phyloP scores from a whole-genome alignment of 53 echinoderm and acorn worm species.

The Holothuria leucospilota region DNA sequence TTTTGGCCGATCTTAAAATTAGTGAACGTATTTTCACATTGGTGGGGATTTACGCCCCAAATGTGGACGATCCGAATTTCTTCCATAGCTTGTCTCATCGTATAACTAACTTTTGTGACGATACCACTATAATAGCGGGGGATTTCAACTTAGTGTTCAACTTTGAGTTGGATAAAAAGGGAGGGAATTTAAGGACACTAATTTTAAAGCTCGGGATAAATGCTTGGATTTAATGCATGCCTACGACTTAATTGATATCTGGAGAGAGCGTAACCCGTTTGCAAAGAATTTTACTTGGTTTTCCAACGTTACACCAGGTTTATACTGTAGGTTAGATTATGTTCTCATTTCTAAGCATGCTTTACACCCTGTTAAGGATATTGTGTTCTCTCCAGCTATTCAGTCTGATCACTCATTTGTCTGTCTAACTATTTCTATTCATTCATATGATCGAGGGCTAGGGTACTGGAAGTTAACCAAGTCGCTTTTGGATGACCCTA shows the following conservation, averaged over 20 bases:
- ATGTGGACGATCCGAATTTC: no score
- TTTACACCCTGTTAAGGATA: background rate
- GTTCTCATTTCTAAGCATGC: background rate
- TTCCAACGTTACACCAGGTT: background rate
- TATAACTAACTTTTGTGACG: background rate
- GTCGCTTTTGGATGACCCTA: no score
- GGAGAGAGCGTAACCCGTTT: background rate
- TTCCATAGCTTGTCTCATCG: no score
- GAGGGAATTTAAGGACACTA: constrained; percentile 9
- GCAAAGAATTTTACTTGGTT: constrained; percentile 7
- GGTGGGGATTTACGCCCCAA: no score
- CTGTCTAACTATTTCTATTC: background rate
- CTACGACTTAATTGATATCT: background rate
- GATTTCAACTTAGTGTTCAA: constrained; percentile 18
- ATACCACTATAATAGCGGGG: no score
- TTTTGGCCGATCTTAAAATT: no score
- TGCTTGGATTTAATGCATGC: background rate
- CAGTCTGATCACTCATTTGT: constrained; percentile 8
- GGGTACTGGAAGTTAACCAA: no score
- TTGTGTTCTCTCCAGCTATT: constrained; percentile 13
- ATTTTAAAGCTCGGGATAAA: constrained; percentile 4
- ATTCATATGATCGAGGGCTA: background rate
- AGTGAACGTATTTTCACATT: no score
- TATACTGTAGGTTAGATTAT: background rate
- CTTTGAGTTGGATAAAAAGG: background rate